Conservation (phyloP, 2,797 vertebrate genomes). For the Paratrypauchen microcephalus region DNA sequence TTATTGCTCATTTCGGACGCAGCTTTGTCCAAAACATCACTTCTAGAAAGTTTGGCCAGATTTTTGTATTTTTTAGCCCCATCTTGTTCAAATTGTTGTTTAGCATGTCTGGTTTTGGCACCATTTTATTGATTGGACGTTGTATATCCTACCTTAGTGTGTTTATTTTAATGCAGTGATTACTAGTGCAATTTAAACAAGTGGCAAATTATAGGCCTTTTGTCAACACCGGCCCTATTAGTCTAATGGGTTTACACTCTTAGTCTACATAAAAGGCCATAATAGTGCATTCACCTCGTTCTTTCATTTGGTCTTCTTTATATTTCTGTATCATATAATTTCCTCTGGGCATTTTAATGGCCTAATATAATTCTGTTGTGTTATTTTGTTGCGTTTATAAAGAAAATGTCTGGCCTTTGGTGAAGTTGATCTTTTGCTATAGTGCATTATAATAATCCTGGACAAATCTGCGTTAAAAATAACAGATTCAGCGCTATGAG, state of each 20-base stretch:
- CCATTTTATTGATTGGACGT: slow-evolving; percentile 17
- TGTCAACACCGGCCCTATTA: slow-evolving; percentile 53
- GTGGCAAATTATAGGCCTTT: slow-evolving; percentile 47
- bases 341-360: slow-evolving; percentile 22
- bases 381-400: slow-evolving; percentile 35
- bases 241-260: slow-evolving; percentile 62
- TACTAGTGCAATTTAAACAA: slow-evolving; percentile 46
- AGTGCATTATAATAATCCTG: slow-evolving; percentile 70
- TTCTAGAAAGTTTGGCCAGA: slow-evolving; percentile 48
- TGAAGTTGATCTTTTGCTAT: slow-evolving; percentile 65
- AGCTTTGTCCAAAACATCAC: slow-evolving; percentile 18
- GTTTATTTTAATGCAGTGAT: slow-evolving; percentile 22
- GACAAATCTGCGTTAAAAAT: slow-evolving; percentile 69
- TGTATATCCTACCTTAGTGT: slow-evolving; percentile 20
- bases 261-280: slow-evolving; percentile 48
- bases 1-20: slow-evolving; percentile 7
- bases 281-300: slow-evolving; percentile 57
- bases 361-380: slow-evolving; percentile 29
- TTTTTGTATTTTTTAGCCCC: slow-evolving; percentile 37
- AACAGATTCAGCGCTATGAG: slow-evolving; percentile 55
- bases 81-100: slow-evolving; percentile 67
- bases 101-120: slow-evolving; percentile 45
- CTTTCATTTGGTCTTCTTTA: slow-evolving; percentile 39
- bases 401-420: slow-evolving; percentile 64
- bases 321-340: slow-evolving; percentile 23